Base-by-base conservation (phyloP, 2,797 vertebrate genomes). In the Smutsia temminckii region DNA sequence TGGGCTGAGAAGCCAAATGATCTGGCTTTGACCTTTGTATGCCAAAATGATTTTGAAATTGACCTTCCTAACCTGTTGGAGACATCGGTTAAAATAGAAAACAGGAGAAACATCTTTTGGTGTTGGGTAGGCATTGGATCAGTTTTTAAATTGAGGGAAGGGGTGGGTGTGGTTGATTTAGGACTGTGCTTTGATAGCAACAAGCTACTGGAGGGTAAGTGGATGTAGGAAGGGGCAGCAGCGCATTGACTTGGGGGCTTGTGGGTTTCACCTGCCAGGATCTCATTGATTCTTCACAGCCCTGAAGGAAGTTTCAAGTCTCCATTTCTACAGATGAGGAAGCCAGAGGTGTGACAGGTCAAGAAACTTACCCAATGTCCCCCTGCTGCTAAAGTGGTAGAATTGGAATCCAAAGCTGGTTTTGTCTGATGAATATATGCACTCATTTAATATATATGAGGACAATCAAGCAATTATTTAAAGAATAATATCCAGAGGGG, bases 41-140 rank as follows among this genome's bases (percentile, higher is more conserved):
- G 71, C 40, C 89, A 51, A 25, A 72, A n/a, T 93, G 46, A 91
- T 53, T 77, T 93, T 89, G 59, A 81, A 49, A 5, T 27, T 5
- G 37, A 8, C 40, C 13, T 84, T 32, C 2, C 12, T 34, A 17
- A 72, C 68, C 17, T 63, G 29, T 46, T 66, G 37, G 85, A 92
- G 80, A 75, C 16, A 25, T 13, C 16, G 66, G 80, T 92, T 72
- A 59, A 74, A 51, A 61, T 20, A 16, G 18, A 27, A n/a, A 72
- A 5, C 2, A 20, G 63, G 53, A 74, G 68, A 27, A 68, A 4
- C 42, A 29, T 61, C 11, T 16, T 75, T 92, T 83, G 46, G 51
- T 89, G 11, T 42, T 63, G 49, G 42, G 2, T 37, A 5, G 8
- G 63, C 14, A 3, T 32, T 32, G 34, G 7, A 37, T 34, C 25